Base-by-base conservation (phyloP, 1,140 invertebrate genomes). In the Brachionus manjavacas region DNA sequence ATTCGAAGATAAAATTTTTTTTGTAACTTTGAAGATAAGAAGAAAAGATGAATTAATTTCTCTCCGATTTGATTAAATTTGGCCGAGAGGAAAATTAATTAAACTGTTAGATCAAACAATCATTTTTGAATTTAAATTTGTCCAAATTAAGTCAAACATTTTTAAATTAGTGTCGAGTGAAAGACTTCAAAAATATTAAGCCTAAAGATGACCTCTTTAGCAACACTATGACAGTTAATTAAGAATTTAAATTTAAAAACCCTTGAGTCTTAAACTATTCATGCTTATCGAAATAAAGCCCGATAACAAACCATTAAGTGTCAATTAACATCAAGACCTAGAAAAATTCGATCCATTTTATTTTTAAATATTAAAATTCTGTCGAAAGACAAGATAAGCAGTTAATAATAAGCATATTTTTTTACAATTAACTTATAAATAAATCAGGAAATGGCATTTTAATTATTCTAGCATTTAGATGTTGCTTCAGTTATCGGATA, bases 231-330 rank as follows among this genome's bases (percentile, higher is more conserved):
- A 60, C 52, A 60, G 52, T 60, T 20, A 60, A 60, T 60, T 60
- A 60, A 60, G 4, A 60, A 60, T 60, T 60, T 60, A 60, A 60
- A 60, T 9, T 20, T 25, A 60, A 31, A 60, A 23, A 20, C 52
- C 52, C 52, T 60, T 60, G n/a, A 60, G 52, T 60, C 52, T 60
- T 60, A 20, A 60, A 60, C 52, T 60, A 60, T 60, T 60, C 70
- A 72, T 46, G 70, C 70, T 72, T 72, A 72, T 72, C 70, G 9
- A 72, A 72, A 72, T 72, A 28, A 72, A 31, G 70, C 70, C 25
- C 35, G 9, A 31, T 72, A 72, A 31, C 70, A 72, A 31, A 46
- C 70, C 16, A 60, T 60, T 60, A 60, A 60, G 52, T 60, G 52
- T 60, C 52, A 60, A 60, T 60, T 60, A 60, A 60, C 52, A 60